Evolutionary conservation across 2,888 invertebrate genomes (phyloP).

Genomic region (Papilio gigon): DNA sequence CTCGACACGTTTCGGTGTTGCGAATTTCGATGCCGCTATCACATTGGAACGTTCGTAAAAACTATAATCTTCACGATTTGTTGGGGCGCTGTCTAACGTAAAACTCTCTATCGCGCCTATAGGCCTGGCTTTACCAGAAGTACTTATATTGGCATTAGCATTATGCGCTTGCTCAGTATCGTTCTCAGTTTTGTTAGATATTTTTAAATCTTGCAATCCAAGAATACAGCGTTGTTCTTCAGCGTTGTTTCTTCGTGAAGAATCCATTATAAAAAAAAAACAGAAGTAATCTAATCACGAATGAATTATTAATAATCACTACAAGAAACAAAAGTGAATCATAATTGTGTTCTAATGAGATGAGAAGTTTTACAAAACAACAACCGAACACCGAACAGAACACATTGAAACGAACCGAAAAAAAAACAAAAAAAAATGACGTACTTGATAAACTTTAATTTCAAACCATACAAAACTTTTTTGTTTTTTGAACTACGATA

Average conservation of each 20-base stretch:
- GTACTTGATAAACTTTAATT: slow-evolving; percentile 30
- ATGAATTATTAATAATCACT: slow-evolving; percentile 36
- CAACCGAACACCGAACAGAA: slow-evolving; percentile 44
- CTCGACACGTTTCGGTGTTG: slow-evolving; percentile 88
- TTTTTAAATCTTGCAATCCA: slow-evolving; percentile 79
- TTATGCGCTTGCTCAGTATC: slow-evolving; percentile 80
- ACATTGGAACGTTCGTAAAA: slow-evolving; percentile 87
- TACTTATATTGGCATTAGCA: slow-evolving; percentile 66
- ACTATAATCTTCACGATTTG: slow-evolving; percentile 76
- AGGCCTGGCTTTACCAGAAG: slow-evolving; percentile 78
- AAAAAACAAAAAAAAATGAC: slow-evolving; percentile 45
- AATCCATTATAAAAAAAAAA: slow-evolving; percentile 62
- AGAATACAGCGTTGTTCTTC: slow-evolving; percentile 77
- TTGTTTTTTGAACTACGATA: not conserved
- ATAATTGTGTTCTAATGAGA: slow-evolving; percentile 50
- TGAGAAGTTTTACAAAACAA: slow-evolving; percentile 51
- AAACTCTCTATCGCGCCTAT: slow-evolving; percentile 86
- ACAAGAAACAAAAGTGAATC: slow-evolving; percentile 51
- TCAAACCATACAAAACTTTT: slow-evolving; percentile 1
- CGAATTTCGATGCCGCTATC: slow-evolving; percentile 89
- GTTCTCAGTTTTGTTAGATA: slow-evolving; percentile 78
- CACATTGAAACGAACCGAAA: slow-evolving; percentile 42
- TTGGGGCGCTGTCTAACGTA: slow-evolving; percentile 80
- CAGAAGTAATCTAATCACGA: slow-evolving; percentile 36
- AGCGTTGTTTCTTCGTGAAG: slow-evolving; percentile 70